A percentile compares a stretch with the other conserved stretches of the same genome.
phyloP scores from a whole-genome alignment of 2,113 vertebrate genomes.

The Sinocyclocheilus maitianheensis region DNA sequence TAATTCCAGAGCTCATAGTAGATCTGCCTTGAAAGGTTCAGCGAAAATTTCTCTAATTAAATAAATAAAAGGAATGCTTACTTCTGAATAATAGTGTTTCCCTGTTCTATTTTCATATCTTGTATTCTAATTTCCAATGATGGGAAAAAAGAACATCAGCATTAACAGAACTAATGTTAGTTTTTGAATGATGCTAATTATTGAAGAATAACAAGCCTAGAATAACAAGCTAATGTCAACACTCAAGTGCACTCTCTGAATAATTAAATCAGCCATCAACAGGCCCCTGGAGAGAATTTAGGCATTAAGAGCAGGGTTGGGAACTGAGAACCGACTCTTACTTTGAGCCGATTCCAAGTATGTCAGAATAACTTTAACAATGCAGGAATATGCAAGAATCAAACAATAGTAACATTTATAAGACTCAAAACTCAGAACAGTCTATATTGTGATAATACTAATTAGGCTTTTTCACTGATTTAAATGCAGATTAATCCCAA shows the following conservation, averaged over 20 bases:
- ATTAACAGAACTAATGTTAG: not conserved
- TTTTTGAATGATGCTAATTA: slow-evolving; percentile 15
- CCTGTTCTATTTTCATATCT: not conserved
- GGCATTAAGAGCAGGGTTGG: not conserved
- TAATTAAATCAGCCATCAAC: not conserved
- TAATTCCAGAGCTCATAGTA: not conserved
- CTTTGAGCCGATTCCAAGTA: not conserved
- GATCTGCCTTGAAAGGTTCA: not conserved
- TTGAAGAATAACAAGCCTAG: not conserved
- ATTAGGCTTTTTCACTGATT: not conserved
- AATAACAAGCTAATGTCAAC: slow-evolving; percentile 25
- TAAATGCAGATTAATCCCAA: not conserved
- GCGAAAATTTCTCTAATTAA: too few relatives aligned
- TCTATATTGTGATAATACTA: not conserved
- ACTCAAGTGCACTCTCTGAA: not conserved
- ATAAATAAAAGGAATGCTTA: not conserved
- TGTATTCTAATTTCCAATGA: not conserved
- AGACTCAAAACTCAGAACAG: not conserved
- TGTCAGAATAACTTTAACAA: not conserved
- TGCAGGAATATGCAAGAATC: not conserved
- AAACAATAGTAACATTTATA: not conserved
- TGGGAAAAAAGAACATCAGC: not conserved
- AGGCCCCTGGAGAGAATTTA: not conserved
- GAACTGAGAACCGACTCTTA: not conserved
- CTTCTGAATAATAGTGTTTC: not conserved